These are phyloP conservation scores for Orchesellides sinensis DNA, from an alignment of 2,888 invertebrate species.

Conservation along the genomic window DNA sequence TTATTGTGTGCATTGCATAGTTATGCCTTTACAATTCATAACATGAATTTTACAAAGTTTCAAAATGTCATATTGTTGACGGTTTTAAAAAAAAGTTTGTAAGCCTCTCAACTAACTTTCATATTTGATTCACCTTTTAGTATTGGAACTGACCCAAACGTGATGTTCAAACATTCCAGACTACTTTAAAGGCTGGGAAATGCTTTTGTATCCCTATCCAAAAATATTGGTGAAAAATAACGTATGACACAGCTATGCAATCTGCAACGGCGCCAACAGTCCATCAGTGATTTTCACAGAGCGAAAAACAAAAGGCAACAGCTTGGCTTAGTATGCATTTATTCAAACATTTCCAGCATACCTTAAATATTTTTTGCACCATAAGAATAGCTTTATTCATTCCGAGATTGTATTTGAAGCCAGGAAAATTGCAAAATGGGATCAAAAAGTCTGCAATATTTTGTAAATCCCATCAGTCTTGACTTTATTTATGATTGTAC, in stretches of 20 bases:
- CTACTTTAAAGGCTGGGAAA: too few relatives aligned
- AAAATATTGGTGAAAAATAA: too few relatives aligned
- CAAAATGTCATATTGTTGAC: too few relatives aligned
- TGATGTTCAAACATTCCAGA: too few relatives aligned
- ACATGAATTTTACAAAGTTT: too few relatives aligned
- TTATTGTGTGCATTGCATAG: too few relatives aligned
- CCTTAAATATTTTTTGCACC: conserved; percentile 28
- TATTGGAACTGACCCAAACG: too few relatives aligned
- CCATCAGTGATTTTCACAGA: conserved; percentile 23
- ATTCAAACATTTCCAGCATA: neutral
- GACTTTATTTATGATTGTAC: conserved; percentile 60
- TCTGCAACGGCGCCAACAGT: conserved; percentile 6
- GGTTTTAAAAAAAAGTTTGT: too few relatives aligned
- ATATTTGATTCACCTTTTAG: too few relatives aligned
- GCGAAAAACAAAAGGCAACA: conserved; percentile 1
- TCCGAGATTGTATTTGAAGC: conserved; percentile 26
- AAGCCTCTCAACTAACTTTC: too few relatives aligned
- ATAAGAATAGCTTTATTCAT: conserved; percentile 33
- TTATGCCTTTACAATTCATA: too few relatives aligned
- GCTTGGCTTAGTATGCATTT: neutral
- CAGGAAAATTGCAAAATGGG: conserved; percentile 56
- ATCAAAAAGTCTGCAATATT: conserved; percentile 61
- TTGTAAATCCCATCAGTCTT: conserved; percentile 61
- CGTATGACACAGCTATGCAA: conserved; percentile 8
- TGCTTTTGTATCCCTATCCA: too few relatives aligned